Conservation (phyloP, 53 echinoderm and acorn worm genomes). For the Zoroaster sp. region DNA sequence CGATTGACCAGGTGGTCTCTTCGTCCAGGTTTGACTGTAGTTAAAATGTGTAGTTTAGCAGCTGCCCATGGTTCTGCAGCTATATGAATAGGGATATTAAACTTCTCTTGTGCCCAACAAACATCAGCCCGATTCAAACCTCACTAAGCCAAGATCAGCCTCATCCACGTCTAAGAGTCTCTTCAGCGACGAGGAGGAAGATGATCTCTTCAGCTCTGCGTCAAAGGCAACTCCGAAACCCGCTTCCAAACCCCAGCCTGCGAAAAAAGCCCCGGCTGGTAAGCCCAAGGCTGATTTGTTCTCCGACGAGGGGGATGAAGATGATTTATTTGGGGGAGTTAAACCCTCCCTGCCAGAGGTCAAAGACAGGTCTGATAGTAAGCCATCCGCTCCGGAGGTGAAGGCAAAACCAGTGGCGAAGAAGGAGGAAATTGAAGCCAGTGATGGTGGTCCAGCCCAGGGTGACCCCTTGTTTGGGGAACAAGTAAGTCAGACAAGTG, state of each 20-base stretch:
- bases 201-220: constrained; percentile 57
- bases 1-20: too few relatives aligned
- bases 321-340: constrained; percentile 67
- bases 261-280: not conserved
- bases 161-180: constrained; percentile 44
- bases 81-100: constrained; percentile 74
- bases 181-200: constrained; percentile 74
- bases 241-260: not conserved
- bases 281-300: constrained; percentile 42
- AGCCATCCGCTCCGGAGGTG: not conserved
- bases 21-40: not conserved
- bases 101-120: constrained; percentile 86
- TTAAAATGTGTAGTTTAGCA: not conserved
- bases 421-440: constrained; percentile 13
- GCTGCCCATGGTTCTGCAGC: constrained; percentile 58
- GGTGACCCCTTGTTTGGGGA: constrained; percentile 40
- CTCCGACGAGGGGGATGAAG: constrained; percentile 69
- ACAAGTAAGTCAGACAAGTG: constrained; percentile 8
- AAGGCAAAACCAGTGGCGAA: not conserved
- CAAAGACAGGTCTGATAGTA: not conserved
- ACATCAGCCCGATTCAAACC: constrained; percentile 64
- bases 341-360: not conserved
- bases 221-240: not conserved
- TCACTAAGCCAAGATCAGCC: constrained; percentile 57
- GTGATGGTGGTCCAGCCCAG: constrained; percentile 12